Percentiles rank a stretch among this genome's conserved stretches.
Conservation (phyloP, 2,888 invertebrate genomes). For the Aspidiotus rigidus region DNA sequence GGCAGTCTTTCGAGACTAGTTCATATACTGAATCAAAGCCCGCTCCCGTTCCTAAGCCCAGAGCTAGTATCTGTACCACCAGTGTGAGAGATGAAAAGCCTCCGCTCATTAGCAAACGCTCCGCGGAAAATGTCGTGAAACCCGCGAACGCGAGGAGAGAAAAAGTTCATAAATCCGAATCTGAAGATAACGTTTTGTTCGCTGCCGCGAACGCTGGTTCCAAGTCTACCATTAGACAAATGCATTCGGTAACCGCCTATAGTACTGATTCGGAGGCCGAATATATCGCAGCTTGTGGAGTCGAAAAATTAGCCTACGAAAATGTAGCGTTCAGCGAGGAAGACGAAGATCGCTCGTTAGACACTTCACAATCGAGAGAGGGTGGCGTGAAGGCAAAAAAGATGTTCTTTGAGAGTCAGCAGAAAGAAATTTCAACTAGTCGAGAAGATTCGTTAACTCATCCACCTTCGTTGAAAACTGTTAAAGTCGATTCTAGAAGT, state of each 20-base stretch:
- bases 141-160: background rate
- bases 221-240: constrained; percentile 6
- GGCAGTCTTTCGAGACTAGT: constrained; percentile 25
- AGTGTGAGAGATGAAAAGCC: constrained; percentile 8
- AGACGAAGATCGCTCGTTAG: constrained; percentile 7
- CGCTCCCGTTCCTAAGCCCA: constrained; percentile 24
- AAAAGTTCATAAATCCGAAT: constrained; percentile 16
- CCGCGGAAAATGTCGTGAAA: constrained; percentile 9
- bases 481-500: background rate
- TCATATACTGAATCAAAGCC: background rate
- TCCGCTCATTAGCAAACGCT: constrained; percentile 18
- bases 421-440: constrained; percentile 7
- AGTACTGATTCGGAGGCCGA: constrained; percentile 40
- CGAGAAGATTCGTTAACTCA: constrained; percentile 4
- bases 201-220: background rate
- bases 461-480: background rate
- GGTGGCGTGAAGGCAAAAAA: constrained; percentile 20
- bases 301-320: constrained; percentile 40
- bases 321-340: constrained; percentile 43
- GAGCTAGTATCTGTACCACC: constrained; percentile 24
- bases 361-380: background rate
- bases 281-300: constrained; percentile 38
- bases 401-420: constrained; percentile 22
- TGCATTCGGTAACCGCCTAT: constrained; percentile 18
- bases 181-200: constrained; percentile 12